Conservation (phyloP, 2,888 invertebrate species). For the Smittia aterrima region DNA sequence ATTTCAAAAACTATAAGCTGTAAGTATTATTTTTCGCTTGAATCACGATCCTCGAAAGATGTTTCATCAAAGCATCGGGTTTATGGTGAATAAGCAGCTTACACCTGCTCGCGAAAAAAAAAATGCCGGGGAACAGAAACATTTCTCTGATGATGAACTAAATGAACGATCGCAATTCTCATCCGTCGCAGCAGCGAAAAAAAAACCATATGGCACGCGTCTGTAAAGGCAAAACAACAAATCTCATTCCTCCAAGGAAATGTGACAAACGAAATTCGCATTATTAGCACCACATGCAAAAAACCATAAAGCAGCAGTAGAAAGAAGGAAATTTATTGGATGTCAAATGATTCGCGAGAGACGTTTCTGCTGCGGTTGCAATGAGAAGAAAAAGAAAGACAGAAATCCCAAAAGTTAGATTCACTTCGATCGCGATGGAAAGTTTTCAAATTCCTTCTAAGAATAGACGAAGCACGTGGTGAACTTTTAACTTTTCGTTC, state of each 20-base stretch:
- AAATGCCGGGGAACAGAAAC: not conserved
- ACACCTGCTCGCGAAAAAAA: slow-evolving; percentile 1
- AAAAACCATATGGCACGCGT: slow-evolving; percentile 39
- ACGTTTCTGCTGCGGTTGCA: not conserved
- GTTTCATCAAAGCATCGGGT: slow-evolving; percentile 11
- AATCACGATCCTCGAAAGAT: not conserved
- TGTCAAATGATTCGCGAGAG: not conserved
- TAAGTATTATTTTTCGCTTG: slow-evolving; percentile 22
- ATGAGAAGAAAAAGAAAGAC: not conserved
- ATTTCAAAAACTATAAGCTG: slow-evolving; percentile 19
- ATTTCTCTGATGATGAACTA: not conserved
- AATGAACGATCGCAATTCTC: slow-evolving; percentile 7
- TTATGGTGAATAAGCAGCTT: slow-evolving; percentile 20
- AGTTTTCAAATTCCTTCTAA: not conserved
- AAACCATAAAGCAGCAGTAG: not conserved
- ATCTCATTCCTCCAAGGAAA: not conserved
- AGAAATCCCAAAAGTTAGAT: not conserved
- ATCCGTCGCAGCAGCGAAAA: not conserved
- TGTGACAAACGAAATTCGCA: slow-evolving; percentile 19
- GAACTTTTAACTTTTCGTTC: not conserved
- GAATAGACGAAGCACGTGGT: slow-evolving; percentile 9
- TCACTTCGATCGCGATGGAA: slow-evolving; percentile 6
- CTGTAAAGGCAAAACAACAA: slow-evolving; percentile 25
- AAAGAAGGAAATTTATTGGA: slow-evolving; percentile 22
- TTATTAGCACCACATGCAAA: slow-evolving; percentile 22